Base-by-base conservation (phyloP, 2,888 invertebrate species). In the Troides helena region DNA sequence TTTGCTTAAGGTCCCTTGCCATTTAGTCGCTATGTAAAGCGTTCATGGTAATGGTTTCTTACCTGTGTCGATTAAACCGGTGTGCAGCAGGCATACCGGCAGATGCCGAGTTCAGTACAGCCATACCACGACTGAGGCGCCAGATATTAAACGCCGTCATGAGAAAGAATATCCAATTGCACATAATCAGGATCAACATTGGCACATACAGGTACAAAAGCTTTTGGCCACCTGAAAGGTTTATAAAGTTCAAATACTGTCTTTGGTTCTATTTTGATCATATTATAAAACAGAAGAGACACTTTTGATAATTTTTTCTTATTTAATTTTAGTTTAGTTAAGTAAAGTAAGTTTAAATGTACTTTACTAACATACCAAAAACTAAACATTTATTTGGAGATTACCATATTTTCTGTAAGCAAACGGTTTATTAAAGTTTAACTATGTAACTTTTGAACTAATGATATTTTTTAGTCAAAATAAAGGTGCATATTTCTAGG, bases 71-170 rank as follows among this genome's bases (percentile, higher is more conserved):
- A 25, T 88, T 85, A 4, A 80, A 79, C 7, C 87, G 83, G 71
- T 89, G 90, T 0, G 90, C 85, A 1, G 85, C 82, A 0, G 85
- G 84, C 1, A 78, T 89, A 2, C 90, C 88, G 0, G 88, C 85
- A 0, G 88, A 88, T 0, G 83, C 81, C 0, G 84, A 78, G 69
- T 85, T 84, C 68, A 88, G 73, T 10, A 87, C 82, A 0, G 84
- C 83, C 0, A 87, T 88, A 0, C 81, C 86, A 0, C 89, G 83
- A 67, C 85, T 85, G 43, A 91, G 76, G 0, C 90, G 79, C 88
- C 89, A 89, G 70, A 92, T 81, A 72, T 91, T 90, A 74, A 85
- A 90, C 0, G 88, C 87, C 0, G 92, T 91, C 90, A 92, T 86
- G 65, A 88, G 58, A 75, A 83, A 92, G 74, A 92, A 86, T 50